Evolutionary conservation across 2,113 vertebrate species (phyloP), one percentile per base, ranked within the genome.

Genomic region (Paraplagusia blochii): DNA sequence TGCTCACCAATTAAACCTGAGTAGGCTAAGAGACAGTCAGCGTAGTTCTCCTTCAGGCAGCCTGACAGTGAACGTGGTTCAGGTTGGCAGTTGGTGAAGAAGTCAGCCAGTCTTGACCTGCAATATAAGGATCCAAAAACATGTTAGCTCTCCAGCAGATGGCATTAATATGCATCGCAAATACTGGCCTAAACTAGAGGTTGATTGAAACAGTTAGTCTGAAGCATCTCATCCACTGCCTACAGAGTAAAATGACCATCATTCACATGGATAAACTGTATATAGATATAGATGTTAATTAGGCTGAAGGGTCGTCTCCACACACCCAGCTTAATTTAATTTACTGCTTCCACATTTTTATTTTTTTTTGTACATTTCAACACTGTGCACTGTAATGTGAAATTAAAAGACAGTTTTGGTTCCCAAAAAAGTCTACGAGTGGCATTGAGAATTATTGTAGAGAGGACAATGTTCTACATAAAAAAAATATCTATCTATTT

Each of bases 21-120:
- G 86, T 99, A 99, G 3, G 97, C 90, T 0, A 99, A 92, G 52
- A 99, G 94, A 81, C 97, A 99, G 90, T 97, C 94, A 1, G 95
- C 96, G 2, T 98, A 99, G 90, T 97, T 99, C 75, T 98, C 95
- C 89, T 95, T 99, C 76, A 98, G 90, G 75, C 97, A 99, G 80
- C 93, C 93, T 7, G 95, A 97, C 79, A 90, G 85, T 5, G 96
- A 95, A 70, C 94, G 95, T 29, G 91, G 87, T 84, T 98, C 97
- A 0, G 95, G 91, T 84, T 96, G 96, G 88, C 97, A 99, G 93
- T 97, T 98, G 53, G 94, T 91, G 53, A 98, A 94, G 90, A 98
- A 99, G 87, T 99, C 96, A 19, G 96, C 96, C 69, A 99, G 93
- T 79, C 97, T 95, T 78, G 97, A 99, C 91, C 97, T 98, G 83